Base-by-base conservation (phyloP, 2,888 invertebrate species). In the Esperia sulphurella region DNA sequence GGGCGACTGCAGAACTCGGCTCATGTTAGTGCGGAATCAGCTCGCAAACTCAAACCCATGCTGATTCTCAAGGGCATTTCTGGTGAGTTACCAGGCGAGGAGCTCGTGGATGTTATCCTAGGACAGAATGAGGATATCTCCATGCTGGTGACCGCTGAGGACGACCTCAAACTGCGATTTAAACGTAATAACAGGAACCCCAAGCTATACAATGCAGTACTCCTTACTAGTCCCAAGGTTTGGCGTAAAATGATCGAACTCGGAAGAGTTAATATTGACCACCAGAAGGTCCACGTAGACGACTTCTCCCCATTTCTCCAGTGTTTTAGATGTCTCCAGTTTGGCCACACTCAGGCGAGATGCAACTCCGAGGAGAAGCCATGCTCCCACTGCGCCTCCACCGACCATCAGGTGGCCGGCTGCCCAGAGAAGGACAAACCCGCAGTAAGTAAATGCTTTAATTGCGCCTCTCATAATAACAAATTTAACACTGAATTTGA, bases 271-370 rank as follows among this genome's bases (percentile, higher is more conserved):
- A 21, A 14, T 6, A 3, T 52, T 2, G 52, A 52, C 43, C 46
- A 52, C 38, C 49, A 52, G 29, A 43, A 44, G 9, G 45, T 49
- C 8, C 49, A 49, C 30, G 46, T 44, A 1, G 50, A 50, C 4
- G 46, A 46, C 12, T 43, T 46, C 43, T 42, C 43, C 4, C 46
- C 50, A 0, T 39, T 50, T 9, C 4, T 31, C 2, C 50, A 50
- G 35, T 52, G 52, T 21, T 31, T 12, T 30, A 8, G 14, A 7
- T 52, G 49, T 31, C 41, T 52, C 7, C 48, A 46, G 29, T 52
- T 52, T 31, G 51, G 51, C 9, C 52, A 49, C 31, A 41, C 30
- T n/a, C 33, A 35, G 6, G 8, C 37, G 2, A n/a, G 12, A 6
- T 48, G 48, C 33, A n/a, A n/a, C n/a, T n/a, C n/a, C 21, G 9